phyloP scores from a whole-genome alignment of 2,113 vertebrate species.

The Ptychochromis oligacanthus region DNA sequence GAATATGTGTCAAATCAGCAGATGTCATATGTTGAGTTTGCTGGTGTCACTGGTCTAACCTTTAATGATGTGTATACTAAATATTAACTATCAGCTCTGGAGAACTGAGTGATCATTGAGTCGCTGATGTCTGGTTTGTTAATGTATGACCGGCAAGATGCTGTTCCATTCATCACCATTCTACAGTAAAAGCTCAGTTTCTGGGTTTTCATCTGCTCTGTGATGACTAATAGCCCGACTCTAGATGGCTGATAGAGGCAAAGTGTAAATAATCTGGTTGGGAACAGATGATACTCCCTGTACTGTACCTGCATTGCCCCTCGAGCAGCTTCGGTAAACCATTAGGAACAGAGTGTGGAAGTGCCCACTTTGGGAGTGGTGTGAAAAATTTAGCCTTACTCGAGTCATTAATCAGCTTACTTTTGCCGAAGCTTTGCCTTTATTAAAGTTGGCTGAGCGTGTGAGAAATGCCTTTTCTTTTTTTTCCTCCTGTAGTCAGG shows the following conservation, averaged over 20 bases:
- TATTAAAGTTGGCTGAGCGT: slow-evolving; percentile 52
- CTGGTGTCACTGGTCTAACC: slow-evolving; percentile 22
- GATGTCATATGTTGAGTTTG: not conserved
- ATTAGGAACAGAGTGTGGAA: slow-evolving; percentile 68
- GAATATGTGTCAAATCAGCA: not conserved
- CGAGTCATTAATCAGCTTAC: slow-evolving; percentile 71
- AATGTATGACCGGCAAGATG: slow-evolving; percentile 88
- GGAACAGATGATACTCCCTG: slow-evolving; percentile 74
- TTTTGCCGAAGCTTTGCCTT: slow-evolving; percentile 38
- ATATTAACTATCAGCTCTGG: slow-evolving; percentile 86
- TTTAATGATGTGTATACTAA: slow-evolving; percentile 48
- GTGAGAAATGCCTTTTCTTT: slow-evolving; percentile 50
- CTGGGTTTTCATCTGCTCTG: slow-evolving; percentile 89
- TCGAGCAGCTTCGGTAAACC: slow-evolving; percentile 77
- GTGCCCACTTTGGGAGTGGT: slow-evolving; percentile 29
- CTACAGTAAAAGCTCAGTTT: slow-evolving; percentile 93
- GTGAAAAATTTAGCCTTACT: slow-evolving; percentile 58
- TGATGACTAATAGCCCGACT: slow-evolving; percentile 94
- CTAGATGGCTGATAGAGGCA: slow-evolving; percentile 90
- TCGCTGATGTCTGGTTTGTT: slow-evolving; percentile 77
- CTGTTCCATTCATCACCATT: slow-evolving; percentile 93
- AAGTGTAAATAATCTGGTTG: slow-evolving; percentile 92
- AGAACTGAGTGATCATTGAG: slow-evolving; percentile 85
- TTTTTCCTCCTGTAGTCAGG: not conserved
- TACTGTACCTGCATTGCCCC: slow-evolving; percentile 75